phyloP scores from a whole-genome alignment of 1,140 invertebrate species.

The Calosoma granatense region DNA sequence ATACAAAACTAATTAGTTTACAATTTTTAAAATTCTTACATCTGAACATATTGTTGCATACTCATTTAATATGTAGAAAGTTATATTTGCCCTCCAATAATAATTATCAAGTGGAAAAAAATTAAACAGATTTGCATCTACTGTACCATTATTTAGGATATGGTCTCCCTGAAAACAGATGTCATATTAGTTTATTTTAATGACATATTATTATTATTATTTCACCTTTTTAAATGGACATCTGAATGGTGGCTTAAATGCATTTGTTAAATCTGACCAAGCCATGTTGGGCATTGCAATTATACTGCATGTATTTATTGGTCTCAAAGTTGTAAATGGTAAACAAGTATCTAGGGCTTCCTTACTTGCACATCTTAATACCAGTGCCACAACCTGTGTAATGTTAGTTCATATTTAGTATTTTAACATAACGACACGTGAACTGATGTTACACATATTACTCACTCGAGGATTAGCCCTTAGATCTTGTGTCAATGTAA shows the following conservation, averaged over 20 bases:
- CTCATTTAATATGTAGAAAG: neutral
- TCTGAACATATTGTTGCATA: neutral
- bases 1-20: neutral
- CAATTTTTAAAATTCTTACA: neutral
- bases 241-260: neutral
- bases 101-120: neutral
- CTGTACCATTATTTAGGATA: neutral
- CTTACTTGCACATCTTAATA: neutral
- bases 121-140: neutral
- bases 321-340: neutral
- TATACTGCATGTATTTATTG: neutral
- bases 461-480: too few relatives aligned
- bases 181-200: too few relatives aligned
- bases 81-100: neutral
- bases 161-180: neutral
- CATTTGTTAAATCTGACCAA: neutral
- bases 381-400: too few relatives aligned
- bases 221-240: neutral
- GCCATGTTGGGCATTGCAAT: neutral
- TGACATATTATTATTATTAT: too few relatives aligned
- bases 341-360: neutral
- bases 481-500: too few relatives aligned
- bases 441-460: too few relatives aligned
- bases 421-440: too few relatives aligned
- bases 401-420: too few relatives aligned